Percentiles rank a stretch among this genome's conserved stretches.
Conservation (phyloP, 2,888 invertebrate genomes). For the Watsonalla binaria region DNA sequence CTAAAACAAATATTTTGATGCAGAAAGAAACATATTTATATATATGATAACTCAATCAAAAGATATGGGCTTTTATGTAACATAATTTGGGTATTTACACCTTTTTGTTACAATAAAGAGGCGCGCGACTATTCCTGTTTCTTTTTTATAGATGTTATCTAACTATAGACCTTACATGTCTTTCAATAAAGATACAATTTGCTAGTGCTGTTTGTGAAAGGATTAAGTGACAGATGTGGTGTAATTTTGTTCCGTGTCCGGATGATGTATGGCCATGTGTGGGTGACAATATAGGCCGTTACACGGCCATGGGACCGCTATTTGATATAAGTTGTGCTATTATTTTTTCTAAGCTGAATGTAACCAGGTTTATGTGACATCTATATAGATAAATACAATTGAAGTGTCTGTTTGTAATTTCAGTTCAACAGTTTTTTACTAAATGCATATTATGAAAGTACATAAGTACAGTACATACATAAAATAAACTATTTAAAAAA, state of each 20-base stretch:
- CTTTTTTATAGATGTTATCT: neutral
- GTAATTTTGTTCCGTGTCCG: neutral
- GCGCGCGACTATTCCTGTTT: constrained; percentile 5
- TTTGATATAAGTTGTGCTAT: neutral
- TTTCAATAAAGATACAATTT: neutral
- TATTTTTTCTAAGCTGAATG: neutral
- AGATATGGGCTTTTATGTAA: too few relatives aligned
- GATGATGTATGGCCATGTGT: neutral
- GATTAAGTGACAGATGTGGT: constrained; percentile 1
- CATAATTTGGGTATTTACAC: too few relatives aligned
- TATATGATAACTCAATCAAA: too few relatives aligned
- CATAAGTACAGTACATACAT: too few relatives aligned
- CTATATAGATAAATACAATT: too few relatives aligned
- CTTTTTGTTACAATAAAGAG: constrained; percentile 1
- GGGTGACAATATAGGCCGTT: neutral
- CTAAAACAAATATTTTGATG: too few relatives aligned
- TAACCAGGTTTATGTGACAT: neutral
- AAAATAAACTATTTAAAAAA: too few relatives aligned
- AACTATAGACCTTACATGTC: neutral
- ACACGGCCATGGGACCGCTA: constrained; percentile 1
- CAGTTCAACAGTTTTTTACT: too few relatives aligned
- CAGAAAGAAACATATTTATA: too few relatives aligned
- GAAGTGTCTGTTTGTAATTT: too few relatives aligned
- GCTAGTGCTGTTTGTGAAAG: neutral
- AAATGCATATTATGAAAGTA: too few relatives aligned